These are phyloP conservation scores for Drosophila kanapiae DNA, from an alignment of 1,140 invertebrate species.

Conservation along the genomic window DNA sequence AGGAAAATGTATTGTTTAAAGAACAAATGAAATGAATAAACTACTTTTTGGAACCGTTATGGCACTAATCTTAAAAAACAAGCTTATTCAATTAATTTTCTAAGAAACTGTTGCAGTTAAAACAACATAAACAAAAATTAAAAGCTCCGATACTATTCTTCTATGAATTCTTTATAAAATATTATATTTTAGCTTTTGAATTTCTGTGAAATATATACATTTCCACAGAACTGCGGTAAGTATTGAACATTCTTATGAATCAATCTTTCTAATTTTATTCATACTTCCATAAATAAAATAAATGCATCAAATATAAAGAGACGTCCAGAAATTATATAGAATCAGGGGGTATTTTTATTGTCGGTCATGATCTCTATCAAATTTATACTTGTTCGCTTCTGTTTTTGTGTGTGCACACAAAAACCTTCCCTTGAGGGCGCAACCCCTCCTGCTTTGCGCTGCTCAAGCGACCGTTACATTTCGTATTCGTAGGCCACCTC, in stretches of 20 bases:
- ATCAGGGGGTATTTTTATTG: constrained; percentile 8
- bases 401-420: constrained; percentile 20
- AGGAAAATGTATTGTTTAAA: background rate
- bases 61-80: background rate
- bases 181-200: background rate
- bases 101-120: background rate
- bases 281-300: background rate
- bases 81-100: background rate
- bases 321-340: no score
- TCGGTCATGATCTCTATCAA: background rate
- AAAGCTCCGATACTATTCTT: no score
- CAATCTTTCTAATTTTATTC: background rate
- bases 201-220: background rate
- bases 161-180: background rate
- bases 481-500: constrained; percentile 19
- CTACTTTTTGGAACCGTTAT: background rate
- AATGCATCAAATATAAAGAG: background rate
- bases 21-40: background rate
- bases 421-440: constrained; percentile 33
- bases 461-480: constrained; percentile 72
- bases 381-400: constrained; percentile 11
- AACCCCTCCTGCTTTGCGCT: constrained; percentile 9
- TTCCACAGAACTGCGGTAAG: background rate
- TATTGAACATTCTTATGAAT: background rate
- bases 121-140: background rate